Conservation (phyloP, 30 jellyfish, hydroid and myxozoan species). For the Mastigias papua region DNA sequence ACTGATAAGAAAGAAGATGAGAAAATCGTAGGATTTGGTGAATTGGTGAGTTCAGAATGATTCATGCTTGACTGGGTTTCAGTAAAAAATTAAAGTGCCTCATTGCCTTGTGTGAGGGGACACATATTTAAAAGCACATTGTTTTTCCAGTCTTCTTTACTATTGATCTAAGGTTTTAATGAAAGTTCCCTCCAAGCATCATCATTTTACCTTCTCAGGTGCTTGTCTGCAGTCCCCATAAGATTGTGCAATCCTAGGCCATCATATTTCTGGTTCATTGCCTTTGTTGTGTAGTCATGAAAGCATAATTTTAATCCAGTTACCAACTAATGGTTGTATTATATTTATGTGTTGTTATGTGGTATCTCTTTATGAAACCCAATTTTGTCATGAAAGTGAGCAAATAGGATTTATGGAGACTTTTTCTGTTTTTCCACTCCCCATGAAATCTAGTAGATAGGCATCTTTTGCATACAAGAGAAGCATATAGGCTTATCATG, state of each 20-base stretch:
- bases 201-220: too few relatives aligned
- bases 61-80: neutral
- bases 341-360: neutral
- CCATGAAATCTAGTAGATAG: too few relatives aligned
- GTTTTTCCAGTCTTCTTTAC: too few relatives aligned
- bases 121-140: too few relatives aligned
- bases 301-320: neutral
- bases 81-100: too few relatives aligned
- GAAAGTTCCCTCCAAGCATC: too few relatives aligned
- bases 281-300: neutral
- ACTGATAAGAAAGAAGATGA: neutral
- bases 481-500: too few relatives aligned
- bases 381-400: neutral
- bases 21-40: neutral
- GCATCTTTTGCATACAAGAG: too few relatives aligned
- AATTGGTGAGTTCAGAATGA: neutral
- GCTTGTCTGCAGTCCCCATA: too few relatives aligned
- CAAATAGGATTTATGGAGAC: neutral
- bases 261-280: neutral
- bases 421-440: too few relatives aligned
- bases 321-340: neutral
- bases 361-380: neutral
- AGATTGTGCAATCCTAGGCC: neutral
- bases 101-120: too few relatives aligned
- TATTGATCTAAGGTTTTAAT: too few relatives aligned